A percentile compares a stretch with the other conserved stretches of the same genome.
Evolutionary conservation across 1,140 invertebrate genomes (phyloP).

Genomic region (Pemphigus obesinymphae): DNA sequence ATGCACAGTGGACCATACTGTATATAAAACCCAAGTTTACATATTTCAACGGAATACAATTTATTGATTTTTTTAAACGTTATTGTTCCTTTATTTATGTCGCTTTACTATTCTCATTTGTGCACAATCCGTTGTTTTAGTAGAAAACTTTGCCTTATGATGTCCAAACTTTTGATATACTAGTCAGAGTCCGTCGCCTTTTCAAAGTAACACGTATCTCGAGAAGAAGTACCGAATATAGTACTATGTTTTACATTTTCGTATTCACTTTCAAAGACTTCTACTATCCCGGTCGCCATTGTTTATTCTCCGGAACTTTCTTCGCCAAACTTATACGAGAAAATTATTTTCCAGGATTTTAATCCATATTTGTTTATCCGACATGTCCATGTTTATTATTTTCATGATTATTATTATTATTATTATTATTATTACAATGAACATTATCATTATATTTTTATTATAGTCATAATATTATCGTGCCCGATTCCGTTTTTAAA

Average conservation of each 20-base stretch:
- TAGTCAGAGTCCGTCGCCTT: not conserved
- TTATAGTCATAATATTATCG: not conserved
- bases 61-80: no score
- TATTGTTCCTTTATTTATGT: no score
- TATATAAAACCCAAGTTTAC: no score
- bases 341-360: conserved; percentile 26
- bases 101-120: not conserved
- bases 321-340: not conserved
- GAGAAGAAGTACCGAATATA: not conserved
- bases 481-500: not conserved
- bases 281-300: not conserved
- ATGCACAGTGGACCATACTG: no score
- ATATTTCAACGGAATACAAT: no score
- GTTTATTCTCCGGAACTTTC: not conserved
- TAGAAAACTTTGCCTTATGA: not conserved
- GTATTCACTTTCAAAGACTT: conserved; percentile 2
- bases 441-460: not conserved
- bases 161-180: not conserved
- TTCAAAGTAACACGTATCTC: not conserved
- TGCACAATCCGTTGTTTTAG: not conserved
- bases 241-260: not conserved
- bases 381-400: not conserved
- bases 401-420: not conserved
- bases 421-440: not conserved
- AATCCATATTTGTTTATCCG: conserved; percentile 19